Base-by-base conservation (phyloP, 2,113 vertebrate species). In the Ascaphus truei region DNA sequence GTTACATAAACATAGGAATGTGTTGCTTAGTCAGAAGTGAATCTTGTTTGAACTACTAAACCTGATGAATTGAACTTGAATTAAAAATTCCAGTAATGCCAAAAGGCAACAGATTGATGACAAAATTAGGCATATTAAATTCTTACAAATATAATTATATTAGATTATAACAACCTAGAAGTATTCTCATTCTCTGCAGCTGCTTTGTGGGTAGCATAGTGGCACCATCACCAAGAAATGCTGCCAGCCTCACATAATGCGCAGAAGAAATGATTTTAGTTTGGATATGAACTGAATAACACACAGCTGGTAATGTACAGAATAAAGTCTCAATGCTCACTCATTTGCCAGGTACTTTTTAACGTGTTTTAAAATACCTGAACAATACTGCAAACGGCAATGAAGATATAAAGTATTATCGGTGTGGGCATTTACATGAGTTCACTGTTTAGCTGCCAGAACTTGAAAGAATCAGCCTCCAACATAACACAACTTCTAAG, bases 161-260 rank as follows among this genome's bases (percentile, higher is more conserved):
- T 81, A 82, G 83, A 83, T 85, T 83, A 85, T 80, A 77, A 64
- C 80, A 82, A 65, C 81, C 83, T 82, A 85, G 79, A 85, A 83
- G 80, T 81, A 80, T 79, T 77, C 79, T 75, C 53, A 79, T 80
- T 81, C 76, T 78, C 33, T 78, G 73, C 73, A 77, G 83, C 68
- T 81, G 73, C 81, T 85, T 83, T 79, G 79, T 79, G 82, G 80
- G 72, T 72, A 27, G 73, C 80, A 73, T 48, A 15, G 26, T 26
- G 39, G 53, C 30, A 48, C 37, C 5, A 33, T 11, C 29, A 34
- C 39, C n/a, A 9, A 55, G 37, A 27, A 67, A 39, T 23, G 4
- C 26, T 58, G 65, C 65, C 65, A 68, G 58, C 4, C 39, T 57
- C 27, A 58, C 50, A 29, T 29, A 65, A 53, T 10, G 37, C 52